phyloP scores from a whole-genome alignment of 2,888 invertebrate genomes.

The Elysia crispata region DNA sequence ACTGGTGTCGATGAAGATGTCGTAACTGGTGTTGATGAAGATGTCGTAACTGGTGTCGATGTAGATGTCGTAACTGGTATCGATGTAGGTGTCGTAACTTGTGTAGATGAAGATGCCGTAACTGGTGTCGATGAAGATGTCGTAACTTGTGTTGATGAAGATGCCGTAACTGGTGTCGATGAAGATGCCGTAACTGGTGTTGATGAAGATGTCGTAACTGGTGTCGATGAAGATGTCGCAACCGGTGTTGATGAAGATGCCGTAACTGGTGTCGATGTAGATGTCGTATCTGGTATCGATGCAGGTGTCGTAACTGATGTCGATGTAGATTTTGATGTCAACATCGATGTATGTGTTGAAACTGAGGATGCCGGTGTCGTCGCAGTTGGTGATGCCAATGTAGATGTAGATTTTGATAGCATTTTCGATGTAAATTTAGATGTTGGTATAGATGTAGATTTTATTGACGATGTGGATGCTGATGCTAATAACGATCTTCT shows the following conservation, averaged over 20 bases:
- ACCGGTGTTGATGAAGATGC: too few species aligned
- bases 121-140: neutral
- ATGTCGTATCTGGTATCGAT: neutral
- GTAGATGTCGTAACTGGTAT: neutral
- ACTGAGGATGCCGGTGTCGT: neutral
- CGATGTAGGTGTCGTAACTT: neutral
- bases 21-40: neutral
- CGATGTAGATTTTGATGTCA: neutral
- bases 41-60: neutral
- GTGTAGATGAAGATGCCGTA: neutral
- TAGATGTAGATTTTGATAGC: neutral
- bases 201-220: too few species aligned
- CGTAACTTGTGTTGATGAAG: neutral
- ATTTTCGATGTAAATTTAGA: neutral
- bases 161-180: neutral
- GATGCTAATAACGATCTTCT: neutral
- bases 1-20: neutral
- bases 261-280: neutral
- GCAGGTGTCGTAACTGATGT: slow-evolving; percentile 1
- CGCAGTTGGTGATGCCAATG: neutral
- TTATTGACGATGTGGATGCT: neutral
- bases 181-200: too few species aligned
- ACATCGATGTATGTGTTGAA: neutral
- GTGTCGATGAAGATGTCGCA: too few species aligned
- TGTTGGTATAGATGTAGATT: slow-evolving; percentile 17